Conservation (phyloP, 2,113 vertebrate species). For the Dermatemys mawii region DNA sequence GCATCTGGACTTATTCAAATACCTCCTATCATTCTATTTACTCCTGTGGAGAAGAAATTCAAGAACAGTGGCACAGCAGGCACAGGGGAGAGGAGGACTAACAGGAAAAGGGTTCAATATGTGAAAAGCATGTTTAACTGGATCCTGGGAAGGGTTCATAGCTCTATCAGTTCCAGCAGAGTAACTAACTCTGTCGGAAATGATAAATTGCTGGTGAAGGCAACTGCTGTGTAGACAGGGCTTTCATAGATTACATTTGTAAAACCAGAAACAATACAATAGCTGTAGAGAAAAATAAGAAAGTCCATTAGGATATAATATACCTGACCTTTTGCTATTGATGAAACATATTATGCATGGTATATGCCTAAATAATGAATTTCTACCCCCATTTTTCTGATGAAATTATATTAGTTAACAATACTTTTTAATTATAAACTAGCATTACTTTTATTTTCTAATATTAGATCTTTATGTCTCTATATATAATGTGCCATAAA, state of each 20-base stretch:
- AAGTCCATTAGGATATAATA: not conserved
- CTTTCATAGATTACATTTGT: slow-evolving; percentile 14
- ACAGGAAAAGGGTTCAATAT: slow-evolving; percentile 27
- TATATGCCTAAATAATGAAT: accelerated
- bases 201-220: slow-evolving; percentile 29
- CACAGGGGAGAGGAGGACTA: not conserved
- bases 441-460: not conserved
- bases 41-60: not conserved
- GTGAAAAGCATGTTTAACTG: not conserved
- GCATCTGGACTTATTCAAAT: not conserved
- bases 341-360: not conserved
- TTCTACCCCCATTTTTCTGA: not conserved
- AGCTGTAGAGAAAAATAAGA: not conserved
- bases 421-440: not conserved
- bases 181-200: slow-evolving; percentile 35
- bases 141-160: slow-evolving; percentile 13
- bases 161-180: slow-evolving; percentile 19
- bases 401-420: not conserved
- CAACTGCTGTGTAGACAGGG: not conserved
- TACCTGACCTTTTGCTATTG: not conserved
- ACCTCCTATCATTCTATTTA: not conserved
- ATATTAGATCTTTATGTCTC: not conserved
- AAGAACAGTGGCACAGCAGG: slow-evolving; percentile 23
- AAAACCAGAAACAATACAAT: not conserved
- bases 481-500: not conserved